Evolutionary conservation across 2,797 vertebrate genomes (phyloP).

Genomic region (Sitta carolinensis): DNA sequence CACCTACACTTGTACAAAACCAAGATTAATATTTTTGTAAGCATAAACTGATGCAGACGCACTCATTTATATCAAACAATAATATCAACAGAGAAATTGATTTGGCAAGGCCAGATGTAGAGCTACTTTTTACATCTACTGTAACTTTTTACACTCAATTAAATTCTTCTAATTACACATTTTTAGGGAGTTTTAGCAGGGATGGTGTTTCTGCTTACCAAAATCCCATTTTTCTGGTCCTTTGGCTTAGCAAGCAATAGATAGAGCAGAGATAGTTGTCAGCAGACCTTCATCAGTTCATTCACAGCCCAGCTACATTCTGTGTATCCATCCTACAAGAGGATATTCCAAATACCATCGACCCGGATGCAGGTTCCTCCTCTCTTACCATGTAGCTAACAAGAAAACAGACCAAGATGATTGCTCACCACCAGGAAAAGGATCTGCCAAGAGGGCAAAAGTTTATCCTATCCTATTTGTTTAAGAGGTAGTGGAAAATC

Average conservation of each 20-base stretch:
- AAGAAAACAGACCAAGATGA: background rate
- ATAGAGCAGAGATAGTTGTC: background rate
- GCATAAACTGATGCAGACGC: background rate
- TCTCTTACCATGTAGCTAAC: background rate
- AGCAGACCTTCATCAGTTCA: background rate
- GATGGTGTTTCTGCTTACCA: background rate
- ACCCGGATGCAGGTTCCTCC: background rate
- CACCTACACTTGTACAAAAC: conserved; percentile 61
- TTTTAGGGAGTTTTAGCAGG: background rate
- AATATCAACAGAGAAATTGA: background rate
- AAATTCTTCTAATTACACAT: conserved; percentile 13
- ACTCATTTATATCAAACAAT: background rate
- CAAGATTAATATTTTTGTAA: conserved; percentile 23
- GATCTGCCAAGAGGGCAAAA: conserved; percentile 45
- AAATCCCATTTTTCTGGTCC: background rate
- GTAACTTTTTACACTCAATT: conserved; percentile 35
- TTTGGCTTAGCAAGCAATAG: background rate
- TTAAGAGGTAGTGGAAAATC: background rate
- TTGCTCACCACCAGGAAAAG: conserved; percentile 20
- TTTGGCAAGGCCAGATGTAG: conserved; percentile 19
- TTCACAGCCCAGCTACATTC: background rate
- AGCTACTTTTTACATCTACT: background rate
- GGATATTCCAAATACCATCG: background rate
- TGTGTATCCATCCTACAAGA: background rate
- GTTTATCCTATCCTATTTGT: background rate